A percentile compares a stretch with the other conserved stretches of the same genome.
Conservation (phyloP, 1,140 invertebrate genomes). For the Philotrypesis tridentata region DNA sequence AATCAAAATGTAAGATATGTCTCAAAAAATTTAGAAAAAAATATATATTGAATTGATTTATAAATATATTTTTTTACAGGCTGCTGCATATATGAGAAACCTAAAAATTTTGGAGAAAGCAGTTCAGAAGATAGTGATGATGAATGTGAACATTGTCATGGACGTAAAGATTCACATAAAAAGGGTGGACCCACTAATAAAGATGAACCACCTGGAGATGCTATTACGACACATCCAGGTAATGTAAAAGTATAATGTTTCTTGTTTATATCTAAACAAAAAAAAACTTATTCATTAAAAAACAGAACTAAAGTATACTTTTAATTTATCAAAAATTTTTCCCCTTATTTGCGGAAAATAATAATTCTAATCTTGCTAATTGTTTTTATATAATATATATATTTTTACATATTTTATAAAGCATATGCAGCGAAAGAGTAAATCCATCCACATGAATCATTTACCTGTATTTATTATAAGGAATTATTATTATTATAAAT, state of each 20-base stretch:
- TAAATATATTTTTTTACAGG: conserved; percentile 72
- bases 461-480: too few species aligned
- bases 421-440: too few species aligned
- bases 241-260: conserved; percentile 24
- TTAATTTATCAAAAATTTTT: too few species aligned
- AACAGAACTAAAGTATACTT: too few species aligned
- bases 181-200: conserved; percentile 67
- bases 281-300: too few species aligned
- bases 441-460: too few species aligned
- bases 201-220: conserved; percentile 59
- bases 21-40: conserved; percentile 16
- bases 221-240: conserved; percentile 57
- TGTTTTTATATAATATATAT: too few species aligned
- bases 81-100: conserved; percentile 92
- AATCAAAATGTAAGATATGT: conserved; percentile 90
- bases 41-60: background rate
- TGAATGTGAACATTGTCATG: conserved; percentile 90
- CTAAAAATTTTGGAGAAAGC: conserved; percentile 85
- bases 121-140: conserved; percentile 85
- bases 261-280: too few species aligned
- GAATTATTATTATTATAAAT: background rate
- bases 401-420: too few species aligned
- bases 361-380: too few species aligned
- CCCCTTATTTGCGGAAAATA: too few species aligned
- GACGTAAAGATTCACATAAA: conserved; percentile 84